Base-by-base conservation (phyloP, 2,797 vertebrate genomes). In the Menidia menidia region DNA sequence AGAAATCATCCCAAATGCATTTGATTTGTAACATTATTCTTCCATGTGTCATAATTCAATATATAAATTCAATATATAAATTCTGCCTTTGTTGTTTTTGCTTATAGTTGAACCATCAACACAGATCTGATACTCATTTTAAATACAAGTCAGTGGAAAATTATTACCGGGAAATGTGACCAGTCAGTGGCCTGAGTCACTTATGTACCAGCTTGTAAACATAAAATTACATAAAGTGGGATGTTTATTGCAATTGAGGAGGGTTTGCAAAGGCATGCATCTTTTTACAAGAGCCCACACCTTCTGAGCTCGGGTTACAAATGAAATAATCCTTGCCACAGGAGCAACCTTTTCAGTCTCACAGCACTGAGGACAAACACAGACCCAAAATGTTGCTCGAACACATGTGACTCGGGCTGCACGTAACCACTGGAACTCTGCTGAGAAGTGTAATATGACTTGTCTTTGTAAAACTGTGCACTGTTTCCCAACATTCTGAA, bases 401-500 rank as follows among this genome's bases (percentile, higher is more conserved):
- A 11, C 33, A 51, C 25, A 75, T 60, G 59, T 73, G 51, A 65
- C 4, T 41, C n/a, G 33, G n/a, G 4, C 39, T 68, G 65, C 68
- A 78, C 44, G 63, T 19, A 66, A 39, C 13, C 52, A 60, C 45
- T 66, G 63, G 30, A 62, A 44, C 45, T 47, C 42, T 45, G 5
- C 41, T 78, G 75, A 64, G 66, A 74, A 39, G 72, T 30, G 54
- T 73, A 72, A 60, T 69, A 50, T 13, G 33, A 59, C 45, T 33
- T 65, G 70, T 63, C 59, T 50, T 39, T 57, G 60, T 57, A 32
- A 30, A 76, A 71, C 51, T 55, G 11, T 47, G 54, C 52, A 75
- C 47, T 64, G 43, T 45, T 77, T 68, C 71, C 57, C 68, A 55
- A 54, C 48, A 67, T 65, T 71, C 68, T 54, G 71, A 64, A 80